Evolutionary conservation across 2,888 invertebrate species (phyloP), one percentile per base, ranked within the genome.

Genomic region (Diachrysia chrysitis): DNA sequence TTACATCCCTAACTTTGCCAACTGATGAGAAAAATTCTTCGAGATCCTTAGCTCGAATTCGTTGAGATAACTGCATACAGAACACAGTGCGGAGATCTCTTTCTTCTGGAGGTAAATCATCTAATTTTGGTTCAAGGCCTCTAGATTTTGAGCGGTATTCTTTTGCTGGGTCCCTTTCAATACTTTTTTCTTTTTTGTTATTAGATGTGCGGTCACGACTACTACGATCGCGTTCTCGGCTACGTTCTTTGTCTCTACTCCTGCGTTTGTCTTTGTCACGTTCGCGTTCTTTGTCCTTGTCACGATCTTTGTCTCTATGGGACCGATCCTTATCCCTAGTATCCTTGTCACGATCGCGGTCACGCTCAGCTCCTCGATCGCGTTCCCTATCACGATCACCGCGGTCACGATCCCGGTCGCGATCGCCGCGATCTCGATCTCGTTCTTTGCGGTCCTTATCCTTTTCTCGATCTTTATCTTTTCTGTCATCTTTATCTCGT

Each of bases 11-110:
- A 68, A 99, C 99, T 96, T 99, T 99, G 55, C 99, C 99, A 69
- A 99, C 99, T 71, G 99, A 98, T 32, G 99, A 99, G 93, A 99
- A 99, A 93, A 99, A 99, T 92, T 99, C 99, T 94, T 99, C 99
- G 75, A 99, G 94, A 92, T 99, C 99, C 78, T 99, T 97, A 64
- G 98, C 99, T 82, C 98, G 96, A 86, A 99, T 99, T 83, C 98
- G 96, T 87, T 99, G 98, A 66, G 99, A 98, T 66, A 99, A 94
- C 94, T 99, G 99, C 98, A 99, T 99, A 89, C 99, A 99, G 92
- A 99, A 99, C 6, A 99, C 98, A 55, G 99, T 99, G 46, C 99
- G 96, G n/a, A 99, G 98, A 96, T 99, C 99, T 72, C 99, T 96
- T 93, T 99, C 99, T 92, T 99, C 99, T 0, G 99, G 98, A 57